Base-by-base conservation (phyloP, 2,888 invertebrate genomes). In the Gortyna flavago region DNA sequence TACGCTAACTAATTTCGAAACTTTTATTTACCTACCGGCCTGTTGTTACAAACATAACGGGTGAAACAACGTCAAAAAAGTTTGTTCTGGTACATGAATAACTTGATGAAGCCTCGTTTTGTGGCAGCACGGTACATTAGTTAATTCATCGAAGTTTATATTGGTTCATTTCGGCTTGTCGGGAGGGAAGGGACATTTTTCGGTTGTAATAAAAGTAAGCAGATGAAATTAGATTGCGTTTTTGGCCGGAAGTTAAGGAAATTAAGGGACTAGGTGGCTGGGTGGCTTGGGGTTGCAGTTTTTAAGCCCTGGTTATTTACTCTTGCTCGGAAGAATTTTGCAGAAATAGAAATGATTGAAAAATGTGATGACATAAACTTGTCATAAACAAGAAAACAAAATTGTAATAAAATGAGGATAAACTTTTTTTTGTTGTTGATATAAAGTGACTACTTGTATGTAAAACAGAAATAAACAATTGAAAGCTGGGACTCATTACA, bases 21-120 rank as follows among this genome's bases (percentile, higher is more conserved):
- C 87, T 87, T 87, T 87, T 87, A 87, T 89, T 82, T 80, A 85
- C 88, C 86, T 84, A 84, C 38, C 88, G 73, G 84, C 57, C 87
- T 84, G 88, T 80, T 81, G 80, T 85, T 83, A 62, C 80, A 59
- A 71, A 73, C 81, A 88, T 73, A 88, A 88, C 87, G 80, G 80
- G 76, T 85, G 68, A 80, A 84, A 85, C 81, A 87, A 84, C 32
- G 74, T 73, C 75, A 86, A 80, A 88, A 88, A 87, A 88, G 85
- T 88, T 87, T 81, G 75, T 69, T 80, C 62, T 64, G 77, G 67
- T 77, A 88, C 88, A 88, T 87, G 88, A 72, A 79, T 85, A 69
- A 82, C 83, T 77, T 87, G 87, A 87, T 88, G 85, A 87, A 84
- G 84, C 74, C 80, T 25, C 76, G 76, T 86, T 86, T 72, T 86